Evolutionary conservation across 1,140 invertebrate species (phyloP), one percentile per base, ranked within the genome.

Genomic region (Zaprionus africanus): DNA sequence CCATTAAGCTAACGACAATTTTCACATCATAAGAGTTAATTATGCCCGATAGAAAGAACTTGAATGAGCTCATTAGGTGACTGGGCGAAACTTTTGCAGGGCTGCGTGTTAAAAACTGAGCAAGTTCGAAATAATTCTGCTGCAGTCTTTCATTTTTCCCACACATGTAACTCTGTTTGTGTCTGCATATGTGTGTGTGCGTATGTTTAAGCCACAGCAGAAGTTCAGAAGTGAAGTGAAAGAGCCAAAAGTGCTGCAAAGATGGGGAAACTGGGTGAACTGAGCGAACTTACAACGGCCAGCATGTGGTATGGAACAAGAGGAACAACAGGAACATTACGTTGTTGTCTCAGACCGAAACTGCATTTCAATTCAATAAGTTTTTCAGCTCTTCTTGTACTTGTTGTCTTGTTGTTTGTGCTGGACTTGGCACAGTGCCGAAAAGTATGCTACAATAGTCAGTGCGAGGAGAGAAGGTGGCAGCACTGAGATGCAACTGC

Each of bases 311-410:
- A 57, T 46, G 41, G n/a, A 43, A 43, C 41, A 43, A 43, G 15
- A 43, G 41, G 41, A 59, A 71, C 31, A 76, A 70, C 58, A 76
- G 59, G 76, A 76, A 67, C 64, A 79, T 76, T 61, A 76, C 68
- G 62, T 83, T 79, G 59, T 79, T 75, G 66, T 62, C 64, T 58
- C 34, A 49, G 76, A 79, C 24, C 62, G 43, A 81, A 72, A 63
- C 70, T 57, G 38, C 71, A 82, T 60, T 79, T 83, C 66, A 72
- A 80, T 82, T 82, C 59, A 82, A 82, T 82, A 82, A 82, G 53
- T 79, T 83, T 76, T 71, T 56, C 56, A n/a, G 34, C 17, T 46
- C 24, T n/a, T n/a, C n/a, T 51, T 51, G 38, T 41, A 15, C 38
- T 67, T 53, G 34, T 56, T 74, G 46, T 57, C 15, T 57, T 62